phyloP scores from a whole-genome alignment of 2,113 vertebrate genomes.

The Blennius ocellaris region DNA sequence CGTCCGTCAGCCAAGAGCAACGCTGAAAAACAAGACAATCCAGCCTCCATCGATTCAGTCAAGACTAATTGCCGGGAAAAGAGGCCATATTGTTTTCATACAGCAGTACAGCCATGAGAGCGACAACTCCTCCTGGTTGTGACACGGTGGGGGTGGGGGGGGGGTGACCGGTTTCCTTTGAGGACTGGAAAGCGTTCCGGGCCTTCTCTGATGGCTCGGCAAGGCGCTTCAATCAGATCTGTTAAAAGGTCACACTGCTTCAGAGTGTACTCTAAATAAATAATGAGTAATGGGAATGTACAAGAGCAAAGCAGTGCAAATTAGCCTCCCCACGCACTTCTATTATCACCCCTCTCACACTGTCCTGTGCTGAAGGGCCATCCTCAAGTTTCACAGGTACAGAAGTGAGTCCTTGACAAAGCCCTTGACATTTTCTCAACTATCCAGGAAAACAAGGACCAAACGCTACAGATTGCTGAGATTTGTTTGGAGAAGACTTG shows the following conservation, averaged over 20 bases:
- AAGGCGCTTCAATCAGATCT: slow-evolving; percentile 36
- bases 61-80: slow-evolving; percentile 80
- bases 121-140: slow-evolving; percentile 19
- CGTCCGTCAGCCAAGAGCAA: slow-evolving; percentile 43
- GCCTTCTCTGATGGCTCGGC: slow-evolving; percentile 22
- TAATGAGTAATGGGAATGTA: slow-evolving; percentile 64
- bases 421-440: slow-evolving; percentile 62
- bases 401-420: slow-evolving; percentile 31
- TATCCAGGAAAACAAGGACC: neutral
- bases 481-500: too few relatives aligned
- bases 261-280: slow-evolving; percentile 73
- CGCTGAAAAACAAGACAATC: slow-evolving; percentile 71
- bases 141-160: too few relatives aligned
- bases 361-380: slow-evolving; percentile 29
- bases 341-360: slow-evolving; percentile 19
- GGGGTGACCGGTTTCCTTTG: too few relatives aligned
- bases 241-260: slow-evolving; percentile 68
- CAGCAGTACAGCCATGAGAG: slow-evolving; percentile 28
- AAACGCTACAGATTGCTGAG: too few relatives aligned
- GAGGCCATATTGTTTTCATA: slow-evolving; percentile 74
- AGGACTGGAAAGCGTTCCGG: too few relatives aligned
- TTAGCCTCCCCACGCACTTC: slow-evolving; percentile 18
- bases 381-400: slow-evolving; percentile 45
- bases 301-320: slow-evolving; percentile 53
- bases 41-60: slow-evolving; percentile 77